Evolutionary conservation across 2,113 vertebrate genomes (phyloP).

Genomic region (Garra rufa): DNA sequence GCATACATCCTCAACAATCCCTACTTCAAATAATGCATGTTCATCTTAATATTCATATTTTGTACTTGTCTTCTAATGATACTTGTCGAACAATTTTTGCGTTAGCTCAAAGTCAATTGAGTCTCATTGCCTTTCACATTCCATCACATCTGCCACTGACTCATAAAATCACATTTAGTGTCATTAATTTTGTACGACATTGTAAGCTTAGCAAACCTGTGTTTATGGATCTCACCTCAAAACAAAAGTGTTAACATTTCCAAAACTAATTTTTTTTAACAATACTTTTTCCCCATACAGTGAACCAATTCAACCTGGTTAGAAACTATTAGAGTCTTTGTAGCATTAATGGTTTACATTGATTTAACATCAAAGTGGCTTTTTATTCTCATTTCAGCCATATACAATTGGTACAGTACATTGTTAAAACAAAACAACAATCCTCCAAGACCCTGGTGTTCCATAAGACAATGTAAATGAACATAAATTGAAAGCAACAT

Average conservation of each 20-base stretch:
- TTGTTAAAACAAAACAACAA: too few relatives aligned
- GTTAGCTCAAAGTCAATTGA: slow-evolving; percentile 23
- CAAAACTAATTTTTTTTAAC: slow-evolving; percentile 26
- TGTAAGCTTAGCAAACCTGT: not conserved
- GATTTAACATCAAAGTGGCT: too few relatives aligned
- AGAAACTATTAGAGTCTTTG: not conserved
- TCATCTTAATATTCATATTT: slow-evolving; percentile 12
- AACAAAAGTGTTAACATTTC: not conserved
- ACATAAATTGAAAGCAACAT: too few relatives aligned
- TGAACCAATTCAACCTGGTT: not conserved
- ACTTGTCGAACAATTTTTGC: slow-evolving; percentile 18
- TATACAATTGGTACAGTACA: too few relatives aligned
- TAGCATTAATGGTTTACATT: too few relatives aligned
- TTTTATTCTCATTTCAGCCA: too few relatives aligned
- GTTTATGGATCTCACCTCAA: not conserved
- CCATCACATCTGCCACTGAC: slow-evolving; percentile 4
- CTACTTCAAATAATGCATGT: not conserved
- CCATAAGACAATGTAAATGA: too few relatives aligned
- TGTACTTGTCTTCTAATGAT: not conserved
- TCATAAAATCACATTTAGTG: slow-evolving; percentile 34
- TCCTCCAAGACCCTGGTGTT: too few relatives aligned
- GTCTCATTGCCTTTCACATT: slow-evolving; percentile 26
- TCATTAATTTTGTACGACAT: not conserved
- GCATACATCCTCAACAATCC: not conserved
- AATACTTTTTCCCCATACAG: not conserved